A percentile compares a stretch with the other conserved stretches of the same genome.
phyloP scores from a whole-genome alignment of 1,140 invertebrate genomes.

The Helicoverpa zea region DNA sequence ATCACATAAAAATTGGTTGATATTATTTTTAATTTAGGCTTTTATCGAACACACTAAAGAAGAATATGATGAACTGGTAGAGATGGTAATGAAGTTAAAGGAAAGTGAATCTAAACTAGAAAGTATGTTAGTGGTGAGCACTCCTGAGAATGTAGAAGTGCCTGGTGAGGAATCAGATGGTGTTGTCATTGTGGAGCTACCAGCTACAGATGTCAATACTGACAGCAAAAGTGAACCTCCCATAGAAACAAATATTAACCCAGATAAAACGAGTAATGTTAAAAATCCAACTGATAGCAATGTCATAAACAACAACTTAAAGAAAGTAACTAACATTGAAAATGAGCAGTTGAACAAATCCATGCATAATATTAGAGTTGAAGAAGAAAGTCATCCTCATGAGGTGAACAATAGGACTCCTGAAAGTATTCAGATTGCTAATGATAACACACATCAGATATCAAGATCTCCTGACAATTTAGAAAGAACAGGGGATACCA shows the following conservation, averaged over 20 bases:
- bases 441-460: conserved; percentile 26
- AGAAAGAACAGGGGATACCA: conserved; percentile 11
- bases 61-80: conserved; percentile 84
- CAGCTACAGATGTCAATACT: conserved; percentile 11
- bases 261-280: conserved; percentile 63
- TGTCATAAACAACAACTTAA: conserved; percentile 66
- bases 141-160: conserved; percentile 71
- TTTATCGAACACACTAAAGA: conserved; percentile 84
- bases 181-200: conserved; percentile 34
- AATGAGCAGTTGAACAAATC: conserved; percentile 83
- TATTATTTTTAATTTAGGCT: conserved; percentile 77
- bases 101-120: conserved; percentile 84
- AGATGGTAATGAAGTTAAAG: conserved; percentile 84
- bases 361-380: conserved; percentile 64
- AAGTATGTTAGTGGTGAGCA: conserved; percentile 70
- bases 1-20: conserved; percentile 40
- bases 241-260: conserved; percentile 54
- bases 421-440: conserved; percentile 45
- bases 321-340: conserved; percentile 82
- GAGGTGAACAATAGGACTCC: conserved; percentile 58
- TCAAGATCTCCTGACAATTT: conserved; percentile 34
- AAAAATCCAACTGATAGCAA: conserved; percentile 65
- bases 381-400: conserved; percentile 60
- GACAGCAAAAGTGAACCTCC: conserved; percentile 39
- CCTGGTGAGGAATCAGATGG: conserved; percentile 62